These are phyloP conservation scores for Lates japonicus DNA, from an alignment of 2,797 vertebrate species.

Conservation along the genomic window DNA sequence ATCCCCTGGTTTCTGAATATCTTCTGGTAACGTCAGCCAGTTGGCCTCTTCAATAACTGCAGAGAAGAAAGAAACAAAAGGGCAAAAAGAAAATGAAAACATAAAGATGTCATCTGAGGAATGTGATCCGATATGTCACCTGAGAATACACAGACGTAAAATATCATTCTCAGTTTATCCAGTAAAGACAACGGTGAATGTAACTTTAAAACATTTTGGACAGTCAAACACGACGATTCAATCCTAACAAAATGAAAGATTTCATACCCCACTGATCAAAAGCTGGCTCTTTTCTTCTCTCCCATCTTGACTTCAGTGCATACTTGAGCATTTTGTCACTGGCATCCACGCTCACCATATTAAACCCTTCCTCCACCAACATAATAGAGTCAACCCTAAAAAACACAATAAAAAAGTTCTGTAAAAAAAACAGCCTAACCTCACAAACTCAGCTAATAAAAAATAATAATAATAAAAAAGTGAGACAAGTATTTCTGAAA, in stretches of 20 bases:
- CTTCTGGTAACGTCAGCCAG: conserved; percentile 93
- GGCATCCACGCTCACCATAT: conserved; percentile 94
- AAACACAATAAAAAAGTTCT: conserved; percentile 6
- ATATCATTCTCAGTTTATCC: not conserved
- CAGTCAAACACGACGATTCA: not conserved
- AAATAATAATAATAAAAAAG: not conserved
- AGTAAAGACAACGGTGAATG: not conserved
- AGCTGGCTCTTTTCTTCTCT: conserved; percentile 91
- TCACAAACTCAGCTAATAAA: not conserved
- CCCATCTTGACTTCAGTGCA: conserved; percentile 95
- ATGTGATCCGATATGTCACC: not conserved
- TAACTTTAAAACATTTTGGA: not conserved
- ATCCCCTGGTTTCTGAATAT: conserved; percentile 89
- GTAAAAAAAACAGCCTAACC: not conserved
- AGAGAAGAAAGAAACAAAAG: not conserved
- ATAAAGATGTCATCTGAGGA: not conserved
- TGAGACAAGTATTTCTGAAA: not conserved
- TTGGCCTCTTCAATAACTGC: conserved; percentile 98
- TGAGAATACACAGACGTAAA: not conserved
- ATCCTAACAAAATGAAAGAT: not conserved
- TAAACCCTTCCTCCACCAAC: conserved; percentile 96
- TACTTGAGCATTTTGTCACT: conserved; percentile 99
- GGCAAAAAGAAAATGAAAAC: not conserved
- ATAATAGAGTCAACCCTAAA: conserved; percentile 97
- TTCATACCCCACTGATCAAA: conserved; percentile 95